Percentiles rank a stretch among this genome's conserved stretches.
These are phyloP conservation scores for Nephrocerus scutellatus DNA, from an alignment of 2,888 invertebrate species.

Conservation along the genomic window DNA sequence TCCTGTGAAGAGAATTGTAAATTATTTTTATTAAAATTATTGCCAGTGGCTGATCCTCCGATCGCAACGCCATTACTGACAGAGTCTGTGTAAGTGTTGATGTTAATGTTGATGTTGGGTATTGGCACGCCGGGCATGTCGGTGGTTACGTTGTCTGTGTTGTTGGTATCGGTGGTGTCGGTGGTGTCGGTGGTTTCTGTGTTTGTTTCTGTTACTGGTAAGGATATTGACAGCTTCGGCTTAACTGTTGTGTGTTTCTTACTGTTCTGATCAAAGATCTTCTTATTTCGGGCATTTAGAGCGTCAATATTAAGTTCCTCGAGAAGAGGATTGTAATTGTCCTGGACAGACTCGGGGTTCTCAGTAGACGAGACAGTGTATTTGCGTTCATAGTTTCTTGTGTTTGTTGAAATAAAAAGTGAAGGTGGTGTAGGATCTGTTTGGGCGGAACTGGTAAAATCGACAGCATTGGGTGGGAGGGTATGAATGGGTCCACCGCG, in stretches of 20 bases:
- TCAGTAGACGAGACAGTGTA: constrained; percentile 36
- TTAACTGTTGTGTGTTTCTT: constrained; percentile 45
- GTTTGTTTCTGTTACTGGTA: constrained; percentile 9
- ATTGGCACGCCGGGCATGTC: constrained; percentile 1
- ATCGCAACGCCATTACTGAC: constrained; percentile 21
- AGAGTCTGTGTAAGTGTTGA: constrained; percentile 26
- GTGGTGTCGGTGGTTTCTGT: constrained; percentile 15
- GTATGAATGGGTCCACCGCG: constrained; percentile 35
- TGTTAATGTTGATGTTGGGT: constrained; percentile 25
- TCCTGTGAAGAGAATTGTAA: constrained; percentile 43
- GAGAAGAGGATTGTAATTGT: constrained; percentile 35
- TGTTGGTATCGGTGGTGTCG: constrained; percentile 22
- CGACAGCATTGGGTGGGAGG: constrained; percentile 37
- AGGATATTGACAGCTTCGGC: constrained; percentile 28
- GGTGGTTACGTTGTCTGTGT: constrained; percentile 21
- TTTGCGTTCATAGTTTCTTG: constrained; percentile 44
- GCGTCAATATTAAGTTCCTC: constrained; percentile 50
- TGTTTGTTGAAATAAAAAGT: constrained; percentile 39
- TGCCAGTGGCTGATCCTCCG: no score
- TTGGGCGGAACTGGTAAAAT: constrained; percentile 35
- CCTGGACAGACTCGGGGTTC: constrained; percentile 28
- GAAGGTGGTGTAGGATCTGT: constrained; percentile 37
- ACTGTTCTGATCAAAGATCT: constrained; percentile 49
- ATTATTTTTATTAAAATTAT: constrained; percentile 40
- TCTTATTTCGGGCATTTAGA: constrained; percentile 51